phyloP scores from a whole-genome alignment of 2,797 vertebrate species.

The Enteromius fasciolatus region DNA sequence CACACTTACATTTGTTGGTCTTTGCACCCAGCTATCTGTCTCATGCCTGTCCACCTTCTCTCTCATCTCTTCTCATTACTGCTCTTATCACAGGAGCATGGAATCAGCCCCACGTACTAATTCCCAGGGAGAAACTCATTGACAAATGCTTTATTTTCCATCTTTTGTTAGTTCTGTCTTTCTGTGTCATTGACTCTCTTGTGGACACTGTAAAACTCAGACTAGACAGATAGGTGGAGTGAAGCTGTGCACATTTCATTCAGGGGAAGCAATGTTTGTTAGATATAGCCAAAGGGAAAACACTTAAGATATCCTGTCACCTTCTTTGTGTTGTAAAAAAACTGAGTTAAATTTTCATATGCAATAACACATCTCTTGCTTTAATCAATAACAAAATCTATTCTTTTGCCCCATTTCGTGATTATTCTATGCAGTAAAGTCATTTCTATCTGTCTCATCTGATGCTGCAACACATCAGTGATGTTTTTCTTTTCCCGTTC shows the following conservation, averaged over 20 bases:
- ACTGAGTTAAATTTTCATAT: constrained; percentile 35
- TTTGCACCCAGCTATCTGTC: constrained; percentile 8
- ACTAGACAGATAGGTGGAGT: neutral
- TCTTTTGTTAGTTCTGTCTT: constrained; percentile 24
- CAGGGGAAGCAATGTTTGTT: constrained; percentile 51
- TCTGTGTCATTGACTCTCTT: constrained; percentile 21
- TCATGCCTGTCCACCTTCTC: neutral
- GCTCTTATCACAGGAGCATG: constrained; percentile 17
- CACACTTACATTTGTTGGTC: constrained; percentile 29
- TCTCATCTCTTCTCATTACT: neutral
- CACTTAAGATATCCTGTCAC: constrained; percentile 28
- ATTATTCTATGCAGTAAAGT: constrained; percentile 42
- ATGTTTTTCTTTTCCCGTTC: neutral
- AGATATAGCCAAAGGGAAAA: constrained; percentile 53
- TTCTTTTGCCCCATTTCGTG: neutral
- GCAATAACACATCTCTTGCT: constrained; percentile 52
- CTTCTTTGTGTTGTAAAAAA: neutral
- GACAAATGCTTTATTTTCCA: constrained; percentile 33
- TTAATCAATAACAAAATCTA: constrained; percentile 11
- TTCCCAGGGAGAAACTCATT: constrained; percentile 48
- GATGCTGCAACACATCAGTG: neutral
- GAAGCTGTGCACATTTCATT: constrained; percentile 38
- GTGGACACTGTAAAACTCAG: constrained; percentile 21
- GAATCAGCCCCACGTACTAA: constrained; percentile 38
- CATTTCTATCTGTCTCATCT: neutral